phyloP scores from a whole-genome alignment of 2,113 vertebrate species.

The Oncorhynchus gorbuscha region DNA sequence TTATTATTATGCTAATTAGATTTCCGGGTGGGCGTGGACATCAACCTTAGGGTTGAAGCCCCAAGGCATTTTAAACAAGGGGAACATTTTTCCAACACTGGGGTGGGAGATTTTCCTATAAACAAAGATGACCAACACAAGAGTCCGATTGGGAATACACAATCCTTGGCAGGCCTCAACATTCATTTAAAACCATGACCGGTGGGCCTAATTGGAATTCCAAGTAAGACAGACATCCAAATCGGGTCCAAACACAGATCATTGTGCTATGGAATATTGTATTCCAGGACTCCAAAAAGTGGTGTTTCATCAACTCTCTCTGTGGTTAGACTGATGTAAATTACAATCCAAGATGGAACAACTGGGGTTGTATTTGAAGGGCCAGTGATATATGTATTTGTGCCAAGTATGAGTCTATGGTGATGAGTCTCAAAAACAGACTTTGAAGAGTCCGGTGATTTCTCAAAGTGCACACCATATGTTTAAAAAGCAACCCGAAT shows the following conservation, averaged over 20 bases:
- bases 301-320: background rate
- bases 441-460: no score
- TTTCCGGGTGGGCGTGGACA: no score
- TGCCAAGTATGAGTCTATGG: no score
- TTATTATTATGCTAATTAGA: no score
- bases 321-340: background rate
- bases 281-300: background rate
- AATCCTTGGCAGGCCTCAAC: background rate
- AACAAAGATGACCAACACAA: background rate
- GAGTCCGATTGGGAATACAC: background rate
- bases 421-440: no score
- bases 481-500: no score
- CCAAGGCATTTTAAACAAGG: background rate
- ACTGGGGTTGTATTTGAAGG: no score
- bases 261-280: constrained; percentile 11
- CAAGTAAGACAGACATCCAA: constrained; percentile 11
- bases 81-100: background rate
- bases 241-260: constrained; percentile 8
- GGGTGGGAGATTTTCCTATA: background rate
- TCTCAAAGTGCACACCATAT: no score
- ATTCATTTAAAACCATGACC: constrained; percentile 12
- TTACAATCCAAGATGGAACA: background rate
- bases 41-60: background rate
- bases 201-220: background rate
- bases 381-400: no score